phyloP scores from a whole-genome alignment of 2,888 invertebrate species.

The Drosophila koepferae region DNA sequence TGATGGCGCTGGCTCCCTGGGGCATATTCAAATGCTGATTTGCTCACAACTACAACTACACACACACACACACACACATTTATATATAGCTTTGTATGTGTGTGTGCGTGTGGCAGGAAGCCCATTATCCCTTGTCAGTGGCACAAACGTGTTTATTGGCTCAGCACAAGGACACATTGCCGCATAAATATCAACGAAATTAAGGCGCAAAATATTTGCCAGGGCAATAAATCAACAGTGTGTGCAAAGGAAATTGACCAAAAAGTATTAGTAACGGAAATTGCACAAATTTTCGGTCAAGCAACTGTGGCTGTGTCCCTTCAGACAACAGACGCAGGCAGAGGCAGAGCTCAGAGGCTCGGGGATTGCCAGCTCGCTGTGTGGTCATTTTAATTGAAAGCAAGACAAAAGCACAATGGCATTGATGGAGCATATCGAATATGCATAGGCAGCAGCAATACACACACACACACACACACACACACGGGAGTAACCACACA shows the following conservation, averaged over 20 bases:
- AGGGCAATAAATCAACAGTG: slow-evolving; percentile 61
- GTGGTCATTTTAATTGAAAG: slow-evolving; percentile 76
- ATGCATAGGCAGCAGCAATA: slow-evolving; percentile 52
- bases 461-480: background rate
- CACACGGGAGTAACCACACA: background rate
- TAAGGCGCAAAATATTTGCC: slow-evolving; percentile 71
- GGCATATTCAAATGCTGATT: slow-evolving; percentile 78
- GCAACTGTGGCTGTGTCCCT: slow-evolving; percentile 39
- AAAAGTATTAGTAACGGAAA: slow-evolving; percentile 79
- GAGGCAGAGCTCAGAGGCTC: too few species aligned
- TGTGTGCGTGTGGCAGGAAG: slow-evolving; percentile 43
- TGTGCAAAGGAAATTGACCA: slow-evolving; percentile 73
- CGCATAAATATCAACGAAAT: slow-evolving; percentile 80
- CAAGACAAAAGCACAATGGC: slow-evolving; percentile 66
- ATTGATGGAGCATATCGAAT: slow-evolving; percentile 76
- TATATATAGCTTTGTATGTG: background rate
- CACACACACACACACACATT: background rate
- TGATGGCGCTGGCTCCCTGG: slow-evolving; percentile 64
- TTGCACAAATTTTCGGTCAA: slow-evolving; percentile 74
- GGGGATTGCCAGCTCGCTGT: slow-evolving; percentile 29
- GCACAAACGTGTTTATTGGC: slow-evolving; percentile 78
- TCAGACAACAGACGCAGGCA: background rate
- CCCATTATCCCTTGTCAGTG: slow-evolving; percentile 82
- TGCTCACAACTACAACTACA: slow-evolving; percentile 28
- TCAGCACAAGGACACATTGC: slow-evolving; percentile 68